Base-by-base conservation (phyloP, 2,888 invertebrate genomes). In the Dioctria rufipes region DNA sequence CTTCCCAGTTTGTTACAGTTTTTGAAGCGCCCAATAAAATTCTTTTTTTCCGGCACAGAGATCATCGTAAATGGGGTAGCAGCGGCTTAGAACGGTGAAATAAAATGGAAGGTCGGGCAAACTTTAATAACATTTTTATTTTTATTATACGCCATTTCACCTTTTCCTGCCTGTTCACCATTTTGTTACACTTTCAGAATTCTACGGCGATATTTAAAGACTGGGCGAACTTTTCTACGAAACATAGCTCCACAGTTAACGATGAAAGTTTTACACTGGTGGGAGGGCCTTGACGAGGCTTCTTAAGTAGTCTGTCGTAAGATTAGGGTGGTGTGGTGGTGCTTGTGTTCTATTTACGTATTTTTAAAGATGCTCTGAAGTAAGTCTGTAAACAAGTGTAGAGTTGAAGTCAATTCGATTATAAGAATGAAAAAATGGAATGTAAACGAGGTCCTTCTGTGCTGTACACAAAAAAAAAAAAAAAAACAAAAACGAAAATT, bases 81-180 rank as follows among this genome's bases (percentile, higher is more conserved):
- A 3, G 9, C 54, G 11, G 6, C 11, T 54, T 54, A 54, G 54
- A 11, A 54, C 11, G n/a, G 6, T 11, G 54, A n/a, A 54, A 54
- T 54, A 69, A 51, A 51, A 39, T 39, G 69, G 25, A 25, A 69
- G 37, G 69, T 9, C 69, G n/a, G 69, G 69, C 54, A 54, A 69
- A 69, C 69, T 69, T 69, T 49, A 49, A 69, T 69, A 69, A 69
- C 69, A 69, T 69, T 69, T 69, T 69, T 51, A 69, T 69, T 69
- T 25, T 25, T 25, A 25, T 25, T 25, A 25, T 25, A 69, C 54
- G 39, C 69, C 51, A 69, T 69, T 69, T 69, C 69, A 51, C 69
- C 69, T 69, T 69, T 25, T 25, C 25, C 25, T 49, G 39, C 69
- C 51, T 49, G 69, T 69, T 9, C 51, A 51, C 42, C 51, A 25